These are phyloP conservation scores for Pogonophryne albipinna DNA, from an alignment of 2,797 vertebrate genomes.

Conservation along the genomic window DNA sequence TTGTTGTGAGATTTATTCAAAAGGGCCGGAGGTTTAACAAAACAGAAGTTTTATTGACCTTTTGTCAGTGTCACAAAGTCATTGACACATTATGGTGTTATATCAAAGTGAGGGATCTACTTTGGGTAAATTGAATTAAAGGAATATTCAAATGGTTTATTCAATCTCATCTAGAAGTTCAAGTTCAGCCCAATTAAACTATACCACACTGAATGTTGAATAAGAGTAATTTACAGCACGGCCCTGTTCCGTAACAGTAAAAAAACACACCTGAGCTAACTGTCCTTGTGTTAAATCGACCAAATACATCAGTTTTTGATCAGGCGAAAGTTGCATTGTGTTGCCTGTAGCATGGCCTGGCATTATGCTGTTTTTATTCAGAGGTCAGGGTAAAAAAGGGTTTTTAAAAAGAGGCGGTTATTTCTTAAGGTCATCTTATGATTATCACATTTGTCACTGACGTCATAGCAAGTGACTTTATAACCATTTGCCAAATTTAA, in stretches of 20 bases:
- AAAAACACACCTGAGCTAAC: neutral
- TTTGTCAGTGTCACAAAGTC: neutral
- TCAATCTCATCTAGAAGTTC: neutral
- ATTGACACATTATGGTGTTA: neutral
- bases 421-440: neutral
- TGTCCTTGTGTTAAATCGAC: neutral
- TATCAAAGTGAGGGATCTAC: neutral
- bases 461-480: conserved; percentile 21
- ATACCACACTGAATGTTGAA: neutral
- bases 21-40: neutral
- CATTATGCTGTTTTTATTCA: neutral
- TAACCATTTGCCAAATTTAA: conserved; percentile 14
- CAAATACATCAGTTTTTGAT: neutral
- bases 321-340: neutral
- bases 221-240: neutral
- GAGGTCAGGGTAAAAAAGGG: neutral
- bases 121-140: neutral
- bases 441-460: conserved; percentile 3
- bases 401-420: neutral
- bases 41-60: neutral
- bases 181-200: neutral
- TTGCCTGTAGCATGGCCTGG: neutral
- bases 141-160: neutral
- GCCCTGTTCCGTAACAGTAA: neutral
- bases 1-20: conserved; percentile 4